These are phyloP conservation scores for Chelonus formosanus DNA, from an alignment of 2,888 invertebrate species.

Conservation along the genomic window DNA sequence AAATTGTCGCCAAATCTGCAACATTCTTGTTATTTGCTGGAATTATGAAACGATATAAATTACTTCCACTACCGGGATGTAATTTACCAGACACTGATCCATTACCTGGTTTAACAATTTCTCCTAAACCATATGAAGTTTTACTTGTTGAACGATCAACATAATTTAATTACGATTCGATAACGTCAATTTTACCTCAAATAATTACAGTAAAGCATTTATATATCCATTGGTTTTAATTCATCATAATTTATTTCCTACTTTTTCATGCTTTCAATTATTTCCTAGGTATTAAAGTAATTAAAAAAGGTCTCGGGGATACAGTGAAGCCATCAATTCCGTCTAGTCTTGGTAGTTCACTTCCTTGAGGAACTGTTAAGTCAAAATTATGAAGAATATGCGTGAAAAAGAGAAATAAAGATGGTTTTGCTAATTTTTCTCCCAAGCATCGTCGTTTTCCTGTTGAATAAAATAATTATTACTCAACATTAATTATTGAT, in stretches of 20 bases:
- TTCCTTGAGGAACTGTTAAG: conserved; percentile 54
- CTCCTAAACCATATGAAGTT: conserved; percentile 69
- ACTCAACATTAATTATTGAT: too few relatives aligned
- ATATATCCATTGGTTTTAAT: neutral
- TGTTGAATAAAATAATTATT: conserved; percentile 45
- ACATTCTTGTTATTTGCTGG: conserved; percentile 72
- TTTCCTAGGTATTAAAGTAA: conserved; percentile 48
- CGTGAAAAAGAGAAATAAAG: conserved; percentile 64
- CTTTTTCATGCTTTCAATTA: neutral
- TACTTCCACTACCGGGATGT: conserved; percentile 64
- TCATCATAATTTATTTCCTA: neutral
- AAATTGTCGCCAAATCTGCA: conserved; percentile 71
- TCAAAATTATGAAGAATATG: conserved; percentile 64
- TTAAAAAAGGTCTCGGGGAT: conserved; percentile 68
- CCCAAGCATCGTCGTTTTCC: conserved; percentile 67
- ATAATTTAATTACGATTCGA: neutral
- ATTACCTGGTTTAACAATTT: conserved; percentile 68
- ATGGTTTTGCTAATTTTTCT: conserved; percentile 64
- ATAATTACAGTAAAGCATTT: neutral
- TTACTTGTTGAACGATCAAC: conserved; percentile 55
- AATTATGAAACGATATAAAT: conserved; percentile 69
- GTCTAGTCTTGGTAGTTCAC: conserved; percentile 64
- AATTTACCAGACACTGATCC: conserved; percentile 64
- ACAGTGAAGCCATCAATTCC: conserved; percentile 70
- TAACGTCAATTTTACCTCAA: neutral